These are phyloP conservation scores for Megastigmus dorsalis DNA, from an alignment of 2,888 invertebrate genomes.

Conservation along the genomic window DNA sequence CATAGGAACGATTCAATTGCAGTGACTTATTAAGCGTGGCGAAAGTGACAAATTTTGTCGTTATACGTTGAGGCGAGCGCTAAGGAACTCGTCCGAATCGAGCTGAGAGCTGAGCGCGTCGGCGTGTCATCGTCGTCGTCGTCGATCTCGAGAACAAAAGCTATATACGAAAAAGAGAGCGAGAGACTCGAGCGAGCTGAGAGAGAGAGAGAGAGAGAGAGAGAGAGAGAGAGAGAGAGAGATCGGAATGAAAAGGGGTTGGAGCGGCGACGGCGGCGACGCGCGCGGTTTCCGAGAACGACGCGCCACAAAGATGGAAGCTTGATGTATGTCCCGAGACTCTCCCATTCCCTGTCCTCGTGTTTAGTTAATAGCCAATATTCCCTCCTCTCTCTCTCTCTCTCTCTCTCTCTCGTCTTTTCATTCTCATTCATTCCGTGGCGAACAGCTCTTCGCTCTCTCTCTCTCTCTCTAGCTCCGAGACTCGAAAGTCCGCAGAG, in stretches of 20 bases:
- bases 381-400: slow-evolving; percentile 29
- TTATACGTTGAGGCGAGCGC: too few species aligned
- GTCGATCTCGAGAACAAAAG: slow-evolving; percentile 35
- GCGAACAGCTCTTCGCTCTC: slow-evolving; percentile 2
- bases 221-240: slow-evolving; percentile 18
- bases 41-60: slow-evolving; percentile 33
- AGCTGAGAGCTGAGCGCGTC: neutral
- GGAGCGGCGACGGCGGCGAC: too few species aligned
- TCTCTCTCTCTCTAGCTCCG: too few species aligned
- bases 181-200: slow-evolving; percentile 12
- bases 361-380: slow-evolving; percentile 68
- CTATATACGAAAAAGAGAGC: slow-evolving; percentile 52
- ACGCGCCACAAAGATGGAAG: slow-evolving; percentile 63
- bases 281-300: slow-evolving; percentile 60
- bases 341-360: slow-evolving; percentile 67
- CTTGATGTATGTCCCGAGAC: slow-evolving; percentile 66
- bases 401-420: neutral
- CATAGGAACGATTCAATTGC: slow-evolving; percentile 31
- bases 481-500: slow-evolving; percentile 20
- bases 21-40: slow-evolving; percentile 15
- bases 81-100: slow-evolving; percentile 12
- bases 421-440: slow-evolving; percentile 8
- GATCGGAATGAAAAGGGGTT: slow-evolving; percentile 55
- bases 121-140: neutral
- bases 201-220: slow-evolving; percentile 46